A percentile compares a stretch with the other conserved stretches of the same genome.
phyloP scores from a whole-genome alignment of 2,113 vertebrate genomes.

The Trematocara marginatum region DNA sequence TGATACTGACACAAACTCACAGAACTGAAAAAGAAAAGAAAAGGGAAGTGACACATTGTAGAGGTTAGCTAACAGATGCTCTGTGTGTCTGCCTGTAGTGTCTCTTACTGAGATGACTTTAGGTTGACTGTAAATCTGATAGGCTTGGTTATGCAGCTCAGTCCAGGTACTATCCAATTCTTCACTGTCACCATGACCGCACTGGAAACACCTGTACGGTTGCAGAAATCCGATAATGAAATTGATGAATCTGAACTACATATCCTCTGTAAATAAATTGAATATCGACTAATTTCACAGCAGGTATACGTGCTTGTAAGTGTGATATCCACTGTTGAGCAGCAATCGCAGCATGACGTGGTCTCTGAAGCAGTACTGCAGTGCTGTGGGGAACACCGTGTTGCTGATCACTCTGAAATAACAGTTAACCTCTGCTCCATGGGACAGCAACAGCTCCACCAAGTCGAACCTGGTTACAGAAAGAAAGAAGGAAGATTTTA shows the following conservation, averaged over 20 bases:
- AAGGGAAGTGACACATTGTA: neutral
- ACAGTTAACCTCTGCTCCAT: conserved; percentile 81
- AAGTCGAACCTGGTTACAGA: conserved; percentile 69
- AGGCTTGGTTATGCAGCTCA: conserved; percentile 38
- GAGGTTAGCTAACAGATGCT: neutral
- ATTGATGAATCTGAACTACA: neutral
- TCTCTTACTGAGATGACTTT: conserved; percentile 51
- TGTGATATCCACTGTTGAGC: conserved; percentile 81
- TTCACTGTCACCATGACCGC: conserved; percentile 74
- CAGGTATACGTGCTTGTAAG: conserved; percentile 39
- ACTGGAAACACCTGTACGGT: conserved; percentile 80
- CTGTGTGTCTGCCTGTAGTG: neutral
- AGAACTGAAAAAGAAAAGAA: conserved; percentile 75
- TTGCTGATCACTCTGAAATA: conserved; percentile 81
- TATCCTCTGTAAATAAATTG: neutral
- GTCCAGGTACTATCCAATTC: conserved; percentile 71
- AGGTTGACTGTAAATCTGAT: conserved; percentile 27
- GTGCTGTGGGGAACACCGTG: conserved; percentile 79
- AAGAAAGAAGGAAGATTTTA: neutral
- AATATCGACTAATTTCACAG: neutral
- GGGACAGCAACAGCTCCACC: conserved; percentile 75
- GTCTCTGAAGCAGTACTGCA: conserved; percentile 82
- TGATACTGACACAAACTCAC: conserved; percentile 81
- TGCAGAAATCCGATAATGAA: neutral
- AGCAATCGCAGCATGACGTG: conserved; percentile 81